Percentiles rank a stretch among this genome's conserved stretches.
Conservation (phyloP, 2,113 vertebrate genomes). For the Irena cyanogastra region DNA sequence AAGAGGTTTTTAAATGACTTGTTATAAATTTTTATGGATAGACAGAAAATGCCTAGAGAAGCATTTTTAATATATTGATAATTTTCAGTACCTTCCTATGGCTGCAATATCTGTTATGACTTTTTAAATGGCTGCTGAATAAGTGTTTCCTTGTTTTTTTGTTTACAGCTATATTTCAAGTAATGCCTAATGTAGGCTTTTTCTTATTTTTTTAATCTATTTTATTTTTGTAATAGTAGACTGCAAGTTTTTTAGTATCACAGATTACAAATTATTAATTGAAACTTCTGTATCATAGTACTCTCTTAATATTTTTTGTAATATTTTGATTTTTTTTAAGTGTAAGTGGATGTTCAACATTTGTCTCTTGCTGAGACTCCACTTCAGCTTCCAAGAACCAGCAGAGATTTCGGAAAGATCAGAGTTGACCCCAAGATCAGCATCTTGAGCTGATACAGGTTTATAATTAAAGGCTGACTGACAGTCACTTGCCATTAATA, state of each 20-base stretch:
- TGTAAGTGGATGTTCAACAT: neutral
- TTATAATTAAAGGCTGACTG: neutral
- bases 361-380: neutral
- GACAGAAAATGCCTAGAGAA: neutral
- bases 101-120: neutral
- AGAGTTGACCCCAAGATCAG: neutral
- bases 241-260: neutral
- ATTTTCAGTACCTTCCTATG: neutral
- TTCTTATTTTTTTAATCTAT: neutral
- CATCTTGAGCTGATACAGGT: neutral
- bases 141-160: neutral
- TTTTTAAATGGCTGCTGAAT: neutral
- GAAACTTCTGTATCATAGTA: neutral
- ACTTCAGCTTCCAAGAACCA: neutral
- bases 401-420: neutral
- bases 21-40: neutral
- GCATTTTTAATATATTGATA: constrained; percentile 1
- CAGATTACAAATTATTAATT: neutral
- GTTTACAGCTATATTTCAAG: neutral
- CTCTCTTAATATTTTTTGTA: neutral
- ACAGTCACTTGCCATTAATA: neutral
- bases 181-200: neutral
- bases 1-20: neutral
- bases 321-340: neutral
- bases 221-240: neutral